Conservation (phyloP, 2,797 vertebrate species). For the Pelodytes ibericus region DNA sequence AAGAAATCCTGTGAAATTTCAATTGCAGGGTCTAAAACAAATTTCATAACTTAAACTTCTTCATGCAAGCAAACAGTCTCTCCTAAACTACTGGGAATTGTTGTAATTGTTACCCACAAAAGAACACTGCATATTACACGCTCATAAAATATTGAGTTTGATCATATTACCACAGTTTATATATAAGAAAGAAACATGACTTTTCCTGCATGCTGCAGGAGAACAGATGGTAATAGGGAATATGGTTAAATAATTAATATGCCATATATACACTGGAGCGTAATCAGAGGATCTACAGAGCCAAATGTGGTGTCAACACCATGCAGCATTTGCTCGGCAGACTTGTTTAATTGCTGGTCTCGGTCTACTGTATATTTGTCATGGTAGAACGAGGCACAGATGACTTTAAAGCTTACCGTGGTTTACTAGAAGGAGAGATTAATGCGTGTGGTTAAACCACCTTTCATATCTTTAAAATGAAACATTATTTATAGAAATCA, state of each 20-base stretch:
- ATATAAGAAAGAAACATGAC: background rate
- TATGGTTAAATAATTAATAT: slow-evolving; percentile 55
- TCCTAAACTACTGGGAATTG: background rate
- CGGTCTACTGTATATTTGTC: slow-evolving; percentile 50
- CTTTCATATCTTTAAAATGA: slow-evolving; percentile 66
- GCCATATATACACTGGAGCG: slow-evolving; percentile 23
- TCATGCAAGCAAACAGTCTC: background rate
- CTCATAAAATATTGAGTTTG: slow-evolving; percentile 40
- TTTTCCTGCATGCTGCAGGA: slow-evolving; percentile 3
- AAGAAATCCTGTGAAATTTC: too few species aligned
- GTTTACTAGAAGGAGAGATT: slow-evolving; percentile 56
- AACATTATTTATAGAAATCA: slow-evolving; percentile 70
- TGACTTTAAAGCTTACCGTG: slow-evolving; percentile 36
- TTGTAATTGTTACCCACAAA: background rate
- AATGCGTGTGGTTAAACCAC: slow-evolving; percentile 63
- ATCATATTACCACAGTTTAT: slow-evolving; percentile 21
- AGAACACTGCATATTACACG: background rate
- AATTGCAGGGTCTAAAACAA: too few species aligned
- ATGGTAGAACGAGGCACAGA: slow-evolving; percentile 50
- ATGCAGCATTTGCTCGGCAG: slow-evolving; percentile 56
- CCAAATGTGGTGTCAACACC: slow-evolving; percentile 61
- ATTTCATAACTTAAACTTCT: too few species aligned
- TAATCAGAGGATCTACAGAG: slow-evolving; percentile 51
- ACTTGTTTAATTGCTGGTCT: slow-evolving; percentile 54
- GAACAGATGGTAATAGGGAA: slow-evolving; percentile 41